Evolutionary conservation across 2,113 vertebrate genomes (phyloP).

Genomic region (Zosterops lateralis): DNA sequence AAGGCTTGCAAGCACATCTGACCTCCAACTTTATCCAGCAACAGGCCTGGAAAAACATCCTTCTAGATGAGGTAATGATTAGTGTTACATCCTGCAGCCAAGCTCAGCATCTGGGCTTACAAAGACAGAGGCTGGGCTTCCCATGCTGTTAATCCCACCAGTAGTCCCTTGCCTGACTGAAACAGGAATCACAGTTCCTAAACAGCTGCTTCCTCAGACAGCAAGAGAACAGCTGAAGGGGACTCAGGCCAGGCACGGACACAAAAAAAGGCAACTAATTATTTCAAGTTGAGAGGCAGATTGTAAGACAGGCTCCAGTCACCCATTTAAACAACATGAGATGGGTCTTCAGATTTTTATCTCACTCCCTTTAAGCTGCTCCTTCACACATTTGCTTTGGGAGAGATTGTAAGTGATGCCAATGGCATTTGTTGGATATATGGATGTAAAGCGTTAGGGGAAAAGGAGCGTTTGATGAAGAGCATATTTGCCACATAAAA

Average conservation of each 20-base stretch:
- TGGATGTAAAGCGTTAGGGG: neutral
- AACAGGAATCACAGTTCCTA: constrained; percentile 30
- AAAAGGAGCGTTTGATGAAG: neutral
- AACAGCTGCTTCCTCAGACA: constrained; percentile 43
- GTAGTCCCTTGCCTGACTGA: constrained; percentile 7
- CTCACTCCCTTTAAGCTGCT: neutral
- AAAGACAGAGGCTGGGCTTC: constrained; percentile 1
- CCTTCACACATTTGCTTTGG: neutral
- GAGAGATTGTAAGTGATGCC: neutral
- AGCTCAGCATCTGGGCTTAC: constrained; percentile 37
- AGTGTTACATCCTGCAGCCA: constrained; percentile 13
- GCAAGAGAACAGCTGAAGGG: constrained; percentile 30
- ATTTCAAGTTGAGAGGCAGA: neutral
- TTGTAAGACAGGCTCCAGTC: neutral
- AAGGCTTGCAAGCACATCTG: neutral
- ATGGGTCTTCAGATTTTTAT: neutral
- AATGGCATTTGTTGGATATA: neutral
- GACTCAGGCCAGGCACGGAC: neutral
- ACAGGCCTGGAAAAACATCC: constrained; percentile 28
- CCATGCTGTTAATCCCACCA: constrained; percentile 19
- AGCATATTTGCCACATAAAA: neutral
- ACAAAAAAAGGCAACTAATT: neutral
- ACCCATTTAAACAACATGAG: neutral
- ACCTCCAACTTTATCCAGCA: neutral
- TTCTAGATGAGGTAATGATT: constrained; percentile 37